Percentiles rank a stretch among this genome's conserved stretches.
These are phyloP conservation scores for Drosophila eugracilis DNA, from an alignment of 1,140 invertebrate genomes.

Conservation along the genomic window DNA sequence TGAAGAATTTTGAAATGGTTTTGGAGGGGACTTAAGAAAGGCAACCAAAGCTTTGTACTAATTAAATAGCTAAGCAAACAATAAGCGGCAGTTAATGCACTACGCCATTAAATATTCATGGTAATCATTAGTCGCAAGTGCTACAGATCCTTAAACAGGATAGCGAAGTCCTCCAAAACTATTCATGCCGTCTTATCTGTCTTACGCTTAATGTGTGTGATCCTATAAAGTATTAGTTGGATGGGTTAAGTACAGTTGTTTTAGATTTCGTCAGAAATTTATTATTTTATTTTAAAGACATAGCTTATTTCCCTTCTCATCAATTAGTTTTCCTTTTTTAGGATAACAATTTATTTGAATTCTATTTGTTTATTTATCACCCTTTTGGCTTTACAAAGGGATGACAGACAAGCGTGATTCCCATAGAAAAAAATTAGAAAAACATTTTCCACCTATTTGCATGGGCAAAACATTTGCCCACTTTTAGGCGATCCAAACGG, in stretches of 20 bases:
- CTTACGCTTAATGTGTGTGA: too few species aligned
- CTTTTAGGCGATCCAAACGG: conserved; percentile 37
- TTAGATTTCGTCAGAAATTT: too few species aligned
- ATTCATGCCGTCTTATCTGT: not conserved
- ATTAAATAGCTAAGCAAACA: conserved; percentile 48
- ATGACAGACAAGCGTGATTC: not conserved
- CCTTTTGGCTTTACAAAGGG: not conserved
- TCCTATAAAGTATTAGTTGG: too few species aligned
- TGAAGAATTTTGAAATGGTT: conserved; percentile 37
- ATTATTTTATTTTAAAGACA: too few species aligned
- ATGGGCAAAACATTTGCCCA: conserved; percentile 37
- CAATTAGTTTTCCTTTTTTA: too few species aligned
- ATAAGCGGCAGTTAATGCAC: conserved; percentile 39
- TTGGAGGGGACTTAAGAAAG: conserved; percentile 10
- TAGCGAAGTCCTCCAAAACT: not conserved
- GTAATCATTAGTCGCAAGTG: conserved; percentile 2
- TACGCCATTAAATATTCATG: conserved; percentile 13
- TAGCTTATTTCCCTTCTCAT: too few species aligned
- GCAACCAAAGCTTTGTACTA: conserved; percentile 6
- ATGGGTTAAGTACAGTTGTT: too few species aligned
- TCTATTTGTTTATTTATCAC: not conserved
- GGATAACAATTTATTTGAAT: too few species aligned
- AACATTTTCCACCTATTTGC: conserved; percentile 41
- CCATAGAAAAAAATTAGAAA: conserved; percentile 12
- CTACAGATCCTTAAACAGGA: not conserved